phyloP scores from a whole-genome alignment of 2,113 vertebrate species.

The Cyanoderma ruficeps region DNA sequence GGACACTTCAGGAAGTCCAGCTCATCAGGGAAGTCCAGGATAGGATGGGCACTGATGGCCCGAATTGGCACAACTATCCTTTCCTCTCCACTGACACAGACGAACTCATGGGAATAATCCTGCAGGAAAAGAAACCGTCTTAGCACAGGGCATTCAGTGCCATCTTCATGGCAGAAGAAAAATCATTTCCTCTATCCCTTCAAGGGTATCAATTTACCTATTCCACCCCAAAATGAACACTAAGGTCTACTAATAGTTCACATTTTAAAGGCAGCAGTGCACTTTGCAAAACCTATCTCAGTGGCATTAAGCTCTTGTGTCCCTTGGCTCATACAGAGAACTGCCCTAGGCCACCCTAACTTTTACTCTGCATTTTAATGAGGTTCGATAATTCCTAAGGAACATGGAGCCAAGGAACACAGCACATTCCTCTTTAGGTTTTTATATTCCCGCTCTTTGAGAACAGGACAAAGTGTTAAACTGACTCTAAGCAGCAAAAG shows the following conservation, averaged over 20 bases:
- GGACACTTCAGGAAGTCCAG: slow-evolving; percentile 79
- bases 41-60: slow-evolving; percentile 77
- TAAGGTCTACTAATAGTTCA: too few relatives aligned
- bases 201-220: neutral
- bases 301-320: too few relatives aligned
- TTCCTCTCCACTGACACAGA: slow-evolving; percentile 81
- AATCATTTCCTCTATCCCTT: neutral
- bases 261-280: too few relatives aligned
- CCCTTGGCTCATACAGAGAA: too few relatives aligned
- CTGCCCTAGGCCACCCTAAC: too few relatives aligned
- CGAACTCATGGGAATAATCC: slow-evolving; percentile 83
- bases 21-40: slow-evolving; percentile 85
- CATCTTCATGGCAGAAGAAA: neutral
- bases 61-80: slow-evolving; percentile 75
- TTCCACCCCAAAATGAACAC: too few relatives aligned
- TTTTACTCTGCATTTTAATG: too few relatives aligned
- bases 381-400: too few relatives aligned
- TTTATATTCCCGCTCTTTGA: rapidly evolving
- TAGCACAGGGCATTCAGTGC: neutral
- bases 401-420: too few relatives aligned
- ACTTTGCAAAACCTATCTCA: too few relatives aligned
- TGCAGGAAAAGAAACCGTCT: slow-evolving; percentile 25
- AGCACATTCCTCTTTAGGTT: neutral
- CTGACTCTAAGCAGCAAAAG: neutral
- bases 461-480: neutral